A percentile compares a stretch with the other conserved stretches of the same genome.
Evolutionary conservation across 2,888 invertebrate species (phyloP).

Genomic region (Asteroscopus sphinx): DNA sequence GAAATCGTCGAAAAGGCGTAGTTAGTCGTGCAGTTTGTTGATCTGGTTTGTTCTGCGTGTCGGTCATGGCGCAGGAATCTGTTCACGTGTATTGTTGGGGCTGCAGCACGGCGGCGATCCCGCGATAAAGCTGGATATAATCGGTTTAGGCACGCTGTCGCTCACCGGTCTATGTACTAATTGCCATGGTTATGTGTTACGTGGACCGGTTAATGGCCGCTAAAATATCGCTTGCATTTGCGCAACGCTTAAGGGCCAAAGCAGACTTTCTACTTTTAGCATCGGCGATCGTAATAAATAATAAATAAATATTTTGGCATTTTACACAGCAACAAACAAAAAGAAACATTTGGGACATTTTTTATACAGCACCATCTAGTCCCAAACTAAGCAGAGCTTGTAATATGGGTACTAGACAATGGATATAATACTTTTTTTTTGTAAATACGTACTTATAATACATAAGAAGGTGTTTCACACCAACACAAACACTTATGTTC

Average conservation of each 20-base stretch:
- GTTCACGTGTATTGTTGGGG: constrained; percentile 76
- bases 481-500: too few relatives aligned
- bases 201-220: constrained; percentile 77
- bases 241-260: constrained; percentile 75
- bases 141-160: constrained; percentile 86
- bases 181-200: constrained; percentile 82
- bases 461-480: too few relatives aligned
- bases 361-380: too few relatives aligned
- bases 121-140: constrained; percentile 82
- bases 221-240: constrained; percentile 79
- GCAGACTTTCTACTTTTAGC: too few relatives aligned
- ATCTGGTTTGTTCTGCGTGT: constrained; percentile 74
- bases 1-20: constrained; percentile 67
- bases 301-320: too few relatives aligned
- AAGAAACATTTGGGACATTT: too few relatives aligned
- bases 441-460: too few relatives aligned
- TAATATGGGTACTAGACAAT: too few relatives aligned
- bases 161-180: constrained; percentile 84
- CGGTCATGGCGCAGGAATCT: constrained; percentile 78
- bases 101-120: constrained; percentile 70
- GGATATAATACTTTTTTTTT: too few relatives aligned
- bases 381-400: too few relatives aligned
- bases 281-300: too few relatives aligned
- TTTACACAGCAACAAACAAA: too few relatives aligned
- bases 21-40: constrained; percentile 65